Conservation (phyloP, 2,797 vertebrate species). For the Delichon dasypus region DNA sequence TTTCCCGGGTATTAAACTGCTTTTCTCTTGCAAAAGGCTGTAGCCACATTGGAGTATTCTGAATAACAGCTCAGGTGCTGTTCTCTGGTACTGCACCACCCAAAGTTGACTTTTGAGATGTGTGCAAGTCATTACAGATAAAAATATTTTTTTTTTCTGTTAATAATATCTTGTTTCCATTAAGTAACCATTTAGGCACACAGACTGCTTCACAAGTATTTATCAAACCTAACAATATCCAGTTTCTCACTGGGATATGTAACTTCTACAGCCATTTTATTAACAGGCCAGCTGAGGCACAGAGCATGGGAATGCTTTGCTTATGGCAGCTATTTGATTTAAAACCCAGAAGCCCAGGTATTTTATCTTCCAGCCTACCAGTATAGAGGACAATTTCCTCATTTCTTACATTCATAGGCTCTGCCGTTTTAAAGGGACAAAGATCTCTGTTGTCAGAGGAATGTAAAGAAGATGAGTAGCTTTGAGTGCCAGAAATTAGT, state of each 20-base stretch:
- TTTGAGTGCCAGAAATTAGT: slow-evolving; percentile 14
- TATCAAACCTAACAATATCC: not conserved
- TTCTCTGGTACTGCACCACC: not conserved
- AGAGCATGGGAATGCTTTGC: not conserved
- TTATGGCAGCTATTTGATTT: not conserved
- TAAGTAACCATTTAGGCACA: not conserved
- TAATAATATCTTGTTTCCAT: not conserved
- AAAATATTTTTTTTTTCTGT: not conserved
- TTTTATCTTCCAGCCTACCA: not conserved
- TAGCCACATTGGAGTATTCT: not conserved
- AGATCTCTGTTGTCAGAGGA: slow-evolving; percentile 9
- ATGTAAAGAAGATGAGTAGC: slow-evolving; percentile 15
- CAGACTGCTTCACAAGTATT: not conserved
- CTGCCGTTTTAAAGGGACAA: slow-evolving; percentile 17
- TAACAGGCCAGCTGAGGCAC: not conserved
- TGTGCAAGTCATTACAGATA: not conserved
- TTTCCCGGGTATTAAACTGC: not conserved
- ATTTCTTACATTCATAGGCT: not conserved
- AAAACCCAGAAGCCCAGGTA: not conserved
- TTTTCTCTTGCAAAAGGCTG: not conserved
- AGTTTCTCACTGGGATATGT: not conserved
- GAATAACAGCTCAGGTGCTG: not conserved
- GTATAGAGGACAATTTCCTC: not conserved
- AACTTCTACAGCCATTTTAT: not conserved
- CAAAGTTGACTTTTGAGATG: not conserved